A percentile compares a stretch with the other conserved stretches of the same genome.
phyloP scores from a whole-genome alignment of 2,113 vertebrate species.

The Rhegmatorhina hoffmannsi region DNA sequence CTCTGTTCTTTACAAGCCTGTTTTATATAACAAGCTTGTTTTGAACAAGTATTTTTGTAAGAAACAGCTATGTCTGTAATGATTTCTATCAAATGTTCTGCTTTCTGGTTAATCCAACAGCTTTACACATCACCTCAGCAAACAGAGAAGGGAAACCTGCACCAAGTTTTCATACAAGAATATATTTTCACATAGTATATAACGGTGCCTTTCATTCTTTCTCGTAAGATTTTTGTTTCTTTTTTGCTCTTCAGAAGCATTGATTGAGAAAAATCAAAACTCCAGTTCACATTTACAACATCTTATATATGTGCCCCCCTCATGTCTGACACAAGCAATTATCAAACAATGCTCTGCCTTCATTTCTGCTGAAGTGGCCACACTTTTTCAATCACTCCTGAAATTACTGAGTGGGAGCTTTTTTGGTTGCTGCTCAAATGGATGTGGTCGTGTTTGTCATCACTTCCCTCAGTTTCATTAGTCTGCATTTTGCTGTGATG shows the following conservation, averaged over 20 bases:
- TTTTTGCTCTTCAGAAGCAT: background rate
- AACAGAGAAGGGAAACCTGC: background rate
- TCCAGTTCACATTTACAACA: background rate
- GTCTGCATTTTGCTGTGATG: background rate
- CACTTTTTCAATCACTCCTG: background rate
- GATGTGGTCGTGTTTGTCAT: rapidly evolving
- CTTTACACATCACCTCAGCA: background rate
- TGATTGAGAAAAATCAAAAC: background rate
- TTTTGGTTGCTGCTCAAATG: background rate
- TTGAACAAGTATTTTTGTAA: background rate
- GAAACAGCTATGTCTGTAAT: background rate
- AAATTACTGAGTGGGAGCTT: background rate
- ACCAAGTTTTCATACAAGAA: background rate
- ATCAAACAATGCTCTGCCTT: background rate
- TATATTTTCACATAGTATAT: background rate
- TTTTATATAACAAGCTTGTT: background rate
- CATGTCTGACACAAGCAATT: background rate
- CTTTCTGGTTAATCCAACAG: background rate
- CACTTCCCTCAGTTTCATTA: background rate
- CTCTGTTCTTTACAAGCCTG: background rate
- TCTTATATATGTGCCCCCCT: background rate
- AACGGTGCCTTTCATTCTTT: background rate
- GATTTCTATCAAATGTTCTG: background rate
- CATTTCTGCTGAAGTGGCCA: background rate
- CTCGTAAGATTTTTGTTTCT: background rate